Percentiles rank a stretch among this genome's conserved stretches.
Conservation (phyloP, 2,113 vertebrate genomes). For the Datnioides undecimradiatus region DNA sequence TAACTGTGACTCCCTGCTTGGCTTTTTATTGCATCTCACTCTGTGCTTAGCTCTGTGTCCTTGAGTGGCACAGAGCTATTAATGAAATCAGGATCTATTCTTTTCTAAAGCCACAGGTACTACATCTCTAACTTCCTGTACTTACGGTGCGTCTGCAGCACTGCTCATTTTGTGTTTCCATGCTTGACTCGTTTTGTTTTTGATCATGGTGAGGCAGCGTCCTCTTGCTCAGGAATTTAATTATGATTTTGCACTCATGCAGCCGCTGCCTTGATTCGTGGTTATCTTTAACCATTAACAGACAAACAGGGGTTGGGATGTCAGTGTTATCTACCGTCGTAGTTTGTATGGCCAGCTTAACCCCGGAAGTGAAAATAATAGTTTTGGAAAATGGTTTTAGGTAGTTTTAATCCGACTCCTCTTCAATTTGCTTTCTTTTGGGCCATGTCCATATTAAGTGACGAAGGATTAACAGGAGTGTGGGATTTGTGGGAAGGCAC, state of each 20-base stretch:
- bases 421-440: constrained; percentile 18
- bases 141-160: neutral
- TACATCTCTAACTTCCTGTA: neutral
- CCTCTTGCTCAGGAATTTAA: constrained; percentile 30
- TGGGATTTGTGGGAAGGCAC: constrained; percentile 28
- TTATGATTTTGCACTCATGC: constrained; percentile 34
- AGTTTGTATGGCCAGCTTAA: constrained; percentile 1
- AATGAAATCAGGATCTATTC: constrained; percentile 15
- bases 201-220: neutral
- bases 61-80: neutral
- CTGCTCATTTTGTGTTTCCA: constrained; percentile 20
- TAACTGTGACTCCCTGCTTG: neutral
- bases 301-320: neutral
- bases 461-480: constrained; percentile 43
- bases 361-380: constrained; percentile 21
- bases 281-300: constrained; percentile 29
- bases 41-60: neutral
- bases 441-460: constrained; percentile 1
- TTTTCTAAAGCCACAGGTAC: constrained; percentile 17
- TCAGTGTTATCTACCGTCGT: neutral
- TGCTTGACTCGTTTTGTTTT: constrained; percentile 25
- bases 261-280: constrained; percentile 9
- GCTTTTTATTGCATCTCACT: neutral
- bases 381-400: constrained; percentile 22
- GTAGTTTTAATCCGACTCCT: constrained; percentile 33